Base-by-base conservation (phyloP, 1,140 invertebrate genomes). In the Phymorhynchus buccinoides region DNA sequence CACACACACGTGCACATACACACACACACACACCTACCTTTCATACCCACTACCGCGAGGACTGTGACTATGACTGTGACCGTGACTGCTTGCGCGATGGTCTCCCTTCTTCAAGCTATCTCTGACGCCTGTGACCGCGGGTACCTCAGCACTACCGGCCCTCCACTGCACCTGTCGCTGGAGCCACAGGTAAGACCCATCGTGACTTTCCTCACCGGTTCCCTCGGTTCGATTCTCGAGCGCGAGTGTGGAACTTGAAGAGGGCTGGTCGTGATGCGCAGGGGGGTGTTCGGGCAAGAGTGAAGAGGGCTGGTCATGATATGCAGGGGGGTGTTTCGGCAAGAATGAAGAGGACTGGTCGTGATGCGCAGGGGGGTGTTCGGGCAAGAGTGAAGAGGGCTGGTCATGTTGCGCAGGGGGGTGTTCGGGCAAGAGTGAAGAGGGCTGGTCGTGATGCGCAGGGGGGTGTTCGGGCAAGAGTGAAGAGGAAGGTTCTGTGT, bases 181-280 rank as follows among this genome's bases (percentile, higher is more conserved):
- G n/a, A 66, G 18, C 62, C 37, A 78, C 41, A 82, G 79, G 82
- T 73, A 85, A 35, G 48, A 86, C 41, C 42, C 79, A 75, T 85
- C 80, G 44, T n/a, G n/a, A 37, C 79, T 81, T 30, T 75, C 84
- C 32, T 81, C 73, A n/a, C n/a, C n/a, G n/a, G n/a, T n/a, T n/a
- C n/a, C n/a, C n/a, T n/a, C n/a, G n/a, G n/a, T n/a, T n/a, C n/a
- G n/a, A n/a, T n/a, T n/a, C n/a, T n/a, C n/a, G n/a, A n/a, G n/a
- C n/a, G n/a, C n/a, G n/a, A n/a, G 56, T 12, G 6, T 22, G n/a
- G 56, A 62, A 18, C 56, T 62, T 27, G 56, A 62, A 62, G 56
- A 62, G 22, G 12, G 1, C 0, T 12, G 56, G 56, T 22, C 4
- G 22, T 18, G 56, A 27, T 62, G 56, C 12, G 22, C 12, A 27